Evolutionary conservation across 2,888 invertebrate genomes (phyloP).

Genomic region (Cerastis rubricosa): DNA sequence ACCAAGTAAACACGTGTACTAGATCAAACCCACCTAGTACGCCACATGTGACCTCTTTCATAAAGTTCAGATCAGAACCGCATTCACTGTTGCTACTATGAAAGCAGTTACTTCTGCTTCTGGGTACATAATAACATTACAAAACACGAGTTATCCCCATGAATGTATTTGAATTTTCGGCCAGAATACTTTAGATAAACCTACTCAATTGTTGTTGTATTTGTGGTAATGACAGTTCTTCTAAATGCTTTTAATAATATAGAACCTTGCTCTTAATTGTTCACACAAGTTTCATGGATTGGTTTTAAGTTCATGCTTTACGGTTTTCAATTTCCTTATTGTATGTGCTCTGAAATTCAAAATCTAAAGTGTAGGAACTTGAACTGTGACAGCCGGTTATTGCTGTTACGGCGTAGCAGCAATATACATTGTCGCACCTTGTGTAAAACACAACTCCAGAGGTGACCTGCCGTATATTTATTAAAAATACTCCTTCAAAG

Average conservation of each 20-base stretch:
- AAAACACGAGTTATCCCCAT: neutral
- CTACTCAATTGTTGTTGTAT: neutral
- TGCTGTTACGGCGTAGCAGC: neutral
- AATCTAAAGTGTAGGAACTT: neutral
- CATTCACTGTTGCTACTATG: neutral
- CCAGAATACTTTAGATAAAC: neutral
- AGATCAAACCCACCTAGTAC: too few species aligned
- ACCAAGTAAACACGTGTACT: too few species aligned
- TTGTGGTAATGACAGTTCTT: neutral
- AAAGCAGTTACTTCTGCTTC: neutral
- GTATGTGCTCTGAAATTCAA: neutral
- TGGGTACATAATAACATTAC: too few species aligned
- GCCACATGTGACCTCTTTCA: neutral
- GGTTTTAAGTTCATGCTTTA: neutral
- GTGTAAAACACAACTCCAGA: neutral
- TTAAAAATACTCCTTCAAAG: neutral
- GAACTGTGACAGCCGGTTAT: neutral
- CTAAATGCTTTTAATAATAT: neutral
- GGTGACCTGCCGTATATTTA: neutral
- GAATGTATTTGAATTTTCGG: neutral
- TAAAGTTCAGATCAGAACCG: neutral
- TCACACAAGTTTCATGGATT: neutral
- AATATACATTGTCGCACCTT: neutral
- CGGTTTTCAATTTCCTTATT: neutral
- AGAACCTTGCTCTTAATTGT: neutral